phyloP scores from a whole-genome alignment of 2,888 invertebrate genomes.

The Dryococelus australis region DNA sequence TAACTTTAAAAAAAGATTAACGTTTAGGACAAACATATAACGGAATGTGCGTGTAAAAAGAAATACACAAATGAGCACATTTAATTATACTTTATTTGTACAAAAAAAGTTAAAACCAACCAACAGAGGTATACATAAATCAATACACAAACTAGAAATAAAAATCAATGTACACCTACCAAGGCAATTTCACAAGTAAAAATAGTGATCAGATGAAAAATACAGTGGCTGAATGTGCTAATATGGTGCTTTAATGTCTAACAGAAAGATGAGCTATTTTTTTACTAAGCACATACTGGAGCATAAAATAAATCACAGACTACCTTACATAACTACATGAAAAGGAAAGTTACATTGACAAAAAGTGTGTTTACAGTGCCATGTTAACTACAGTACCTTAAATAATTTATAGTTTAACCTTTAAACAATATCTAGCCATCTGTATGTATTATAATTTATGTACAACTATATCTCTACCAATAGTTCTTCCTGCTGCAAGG shows the following conservation, averaged over 20 bases:
- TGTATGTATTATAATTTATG: not conserved
- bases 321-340: not conserved
- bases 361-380: not conserved
- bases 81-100: not conserved
- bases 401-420: not conserved
- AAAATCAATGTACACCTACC: not conserved
- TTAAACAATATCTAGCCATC: not conserved
- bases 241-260: not conserved
- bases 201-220: not conserved
- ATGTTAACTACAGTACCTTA: too few relatives aligned
- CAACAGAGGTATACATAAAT: not conserved
- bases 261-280: too few relatives aligned
- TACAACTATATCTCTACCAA: not conserved
- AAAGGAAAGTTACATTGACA: not conserved
- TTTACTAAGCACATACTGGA: not conserved
- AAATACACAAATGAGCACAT: not conserved
- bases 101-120: not conserved
- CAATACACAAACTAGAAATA: not conserved
- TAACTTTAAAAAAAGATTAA: not conserved
- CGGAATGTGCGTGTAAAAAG: not conserved
- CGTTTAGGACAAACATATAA: not conserved
- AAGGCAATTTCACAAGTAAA: not conserved
- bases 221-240: not conserved
- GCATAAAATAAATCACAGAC: not conserved
- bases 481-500: not conserved